A percentile compares a stretch with the other conserved stretches of the same genome.
Evolutionary conservation across 2,888 invertebrate genomes (phyloP).

Genomic region (Gandaritis pyraliata): DNA sequence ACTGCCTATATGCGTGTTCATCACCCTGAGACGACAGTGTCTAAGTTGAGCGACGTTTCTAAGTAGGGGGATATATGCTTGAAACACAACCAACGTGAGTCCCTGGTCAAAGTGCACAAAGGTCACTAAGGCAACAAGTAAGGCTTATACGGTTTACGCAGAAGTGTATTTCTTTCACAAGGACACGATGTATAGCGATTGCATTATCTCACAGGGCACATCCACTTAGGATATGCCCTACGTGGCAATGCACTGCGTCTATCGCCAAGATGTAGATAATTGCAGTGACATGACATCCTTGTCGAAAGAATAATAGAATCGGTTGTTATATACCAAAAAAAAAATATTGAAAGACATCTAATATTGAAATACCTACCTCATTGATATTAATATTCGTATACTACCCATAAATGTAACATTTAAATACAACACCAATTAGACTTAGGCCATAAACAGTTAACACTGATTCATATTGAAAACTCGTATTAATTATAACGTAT

Average conservation of each 20-base stretch:
- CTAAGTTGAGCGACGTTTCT: no score
- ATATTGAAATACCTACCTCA: constrained; percentile 23
- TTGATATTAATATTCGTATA: constrained; percentile 28
- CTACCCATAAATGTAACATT: constrained; percentile 31
- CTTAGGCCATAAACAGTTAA: constrained; percentile 29
- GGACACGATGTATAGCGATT: constrained; percentile 1
- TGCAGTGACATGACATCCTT: constrained; percentile 3
- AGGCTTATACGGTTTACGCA: constrained; percentile 52
- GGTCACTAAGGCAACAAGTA: constrained; percentile 68
- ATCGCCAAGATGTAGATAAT: neutral
- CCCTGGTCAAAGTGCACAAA: no score
- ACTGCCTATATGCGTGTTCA: no score
- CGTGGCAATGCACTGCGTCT: neutral
- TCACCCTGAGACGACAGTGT: no score
- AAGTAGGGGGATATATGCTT: constrained; percentile 49
- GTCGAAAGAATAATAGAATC: constrained; percentile 9
- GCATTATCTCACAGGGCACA: no score
- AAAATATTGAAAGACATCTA: constrained; percentile 12
- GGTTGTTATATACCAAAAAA: neutral
- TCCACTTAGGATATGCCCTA: no score
- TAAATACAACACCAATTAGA: constrained; percentile 31
- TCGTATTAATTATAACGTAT: neutral
- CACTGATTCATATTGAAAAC: constrained; percentile 2
- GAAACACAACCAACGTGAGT: constrained; percentile 64
- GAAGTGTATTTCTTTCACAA: constrained; percentile 28